A percentile compares a stretch with the other conserved stretches of the same genome.
These are phyloP conservation scores for Tipula unca DNA, from an alignment of 2,888 invertebrate genomes.

Conservation along the genomic window DNA sequence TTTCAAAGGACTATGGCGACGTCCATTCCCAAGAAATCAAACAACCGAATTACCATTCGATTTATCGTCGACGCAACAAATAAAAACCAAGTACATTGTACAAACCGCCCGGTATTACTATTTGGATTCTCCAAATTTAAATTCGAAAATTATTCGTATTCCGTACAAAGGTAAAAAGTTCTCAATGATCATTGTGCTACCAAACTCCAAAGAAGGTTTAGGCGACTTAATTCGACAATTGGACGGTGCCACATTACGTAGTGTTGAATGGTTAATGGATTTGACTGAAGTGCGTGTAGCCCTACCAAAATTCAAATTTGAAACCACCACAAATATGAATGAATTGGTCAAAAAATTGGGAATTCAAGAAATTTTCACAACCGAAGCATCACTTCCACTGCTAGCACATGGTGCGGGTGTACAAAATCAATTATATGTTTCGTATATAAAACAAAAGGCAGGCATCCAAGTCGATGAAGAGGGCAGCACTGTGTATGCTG, in stretches of 20 bases:
- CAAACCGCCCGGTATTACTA: conserved; percentile 56
- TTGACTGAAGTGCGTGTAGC: conserved; percentile 52
- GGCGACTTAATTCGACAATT: conserved; percentile 50
- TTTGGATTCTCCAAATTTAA: conserved; percentile 51
- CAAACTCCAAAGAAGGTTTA: conserved; percentile 55
- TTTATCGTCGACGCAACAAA: conserved; percentile 42
- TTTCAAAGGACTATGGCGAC: conserved; percentile 73
- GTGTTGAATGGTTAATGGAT: conserved; percentile 51
- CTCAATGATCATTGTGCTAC: conserved; percentile 66
- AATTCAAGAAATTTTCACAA: conserved; percentile 61
- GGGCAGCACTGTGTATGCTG: conserved; percentile 61
- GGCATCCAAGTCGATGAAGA: conserved; percentile 70
- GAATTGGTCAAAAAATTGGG: conserved; percentile 48
- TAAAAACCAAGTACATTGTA: conserved; percentile 59
- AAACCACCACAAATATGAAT: conserved; percentile 55
- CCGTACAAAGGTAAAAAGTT: conserved; percentile 68
- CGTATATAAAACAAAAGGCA: conserved; percentile 63
- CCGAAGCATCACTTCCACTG: conserved; percentile 60
- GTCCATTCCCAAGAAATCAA: conserved; percentile 54
- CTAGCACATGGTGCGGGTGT: conserved; percentile 51
- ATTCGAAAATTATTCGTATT: conserved; percentile 62
- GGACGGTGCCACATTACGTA: conserved; percentile 47
- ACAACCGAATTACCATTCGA: conserved; percentile 56
- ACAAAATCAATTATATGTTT: conserved; percentile 49
- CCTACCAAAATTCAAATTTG: conserved; percentile 68